Base-by-base conservation (phyloP, 2,113 vertebrate genomes). In the Engraulis encrasicolus region DNA sequence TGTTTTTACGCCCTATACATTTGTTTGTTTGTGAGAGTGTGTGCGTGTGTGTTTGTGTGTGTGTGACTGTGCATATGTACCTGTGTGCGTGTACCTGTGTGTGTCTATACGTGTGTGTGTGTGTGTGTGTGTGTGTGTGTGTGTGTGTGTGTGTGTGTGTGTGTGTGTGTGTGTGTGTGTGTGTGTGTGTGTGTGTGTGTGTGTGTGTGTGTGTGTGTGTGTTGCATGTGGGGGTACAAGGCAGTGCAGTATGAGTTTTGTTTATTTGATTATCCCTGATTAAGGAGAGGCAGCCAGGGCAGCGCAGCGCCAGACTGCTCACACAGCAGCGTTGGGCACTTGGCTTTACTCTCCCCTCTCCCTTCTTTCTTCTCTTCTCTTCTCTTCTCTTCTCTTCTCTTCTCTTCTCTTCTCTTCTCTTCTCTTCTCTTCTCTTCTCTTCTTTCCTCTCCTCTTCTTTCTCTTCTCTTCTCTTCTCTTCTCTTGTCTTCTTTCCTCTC, bases 251-350 rank as follows among this genome's bases (percentile, higher is more conserved):
- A 74, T 74, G 66, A 74, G 66, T 4, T 14, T 31, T 74, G 66
- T 74, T 74, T 74, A 74, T 74, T 74, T 74, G 66, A 74, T 74
- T 74, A 74, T 14, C 17, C 31, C 66, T 74, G 66, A 74, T 74
- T 74, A 74, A 74, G 66, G 31, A 74, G 66, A 74, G 27, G 11
- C 66, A n/a, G n/a, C n/a, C n/a, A n/a, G n/a, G n/a, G n/a, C n/a
- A n/a, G n/a, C n/a, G n/a, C n/a, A 34, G 66, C 12, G 31, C 27
- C 66, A 74, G 66, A 74, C 66, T 74, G 66, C 66, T 34, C 27
- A 71, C 27, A 34, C 66, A 74, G n/a, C n/a, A n/a, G 66, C 14
- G 31, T 31, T 74, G 31, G 66, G 31, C 17, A 9, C 40, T 45
- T 3, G 66, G 23, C 61, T 11, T 71, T 71, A 27, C 27, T 34